A percentile compares a stretch with the other conserved stretches of the same genome.
These are phyloP conservation scores for Carpatolechia fugitivella DNA, from an alignment of 2,888 invertebrate species.

Conservation along the genomic window DNA sequence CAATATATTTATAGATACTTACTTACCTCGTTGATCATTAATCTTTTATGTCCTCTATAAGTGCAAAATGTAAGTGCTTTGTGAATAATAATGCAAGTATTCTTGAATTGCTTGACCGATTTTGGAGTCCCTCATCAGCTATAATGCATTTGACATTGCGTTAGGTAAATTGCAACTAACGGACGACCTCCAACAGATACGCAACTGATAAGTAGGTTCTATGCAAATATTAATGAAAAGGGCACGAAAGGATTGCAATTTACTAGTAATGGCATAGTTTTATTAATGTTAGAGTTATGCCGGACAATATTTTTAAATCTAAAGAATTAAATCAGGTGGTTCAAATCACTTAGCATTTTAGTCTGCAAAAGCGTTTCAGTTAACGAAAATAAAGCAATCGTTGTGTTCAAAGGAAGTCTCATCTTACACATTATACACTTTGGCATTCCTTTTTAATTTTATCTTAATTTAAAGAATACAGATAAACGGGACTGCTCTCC, in stretches of 20 bases:
- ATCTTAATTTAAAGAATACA: no score
- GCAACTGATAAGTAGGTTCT: neutral
- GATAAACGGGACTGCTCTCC: no score
- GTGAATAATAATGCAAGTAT: neutral
- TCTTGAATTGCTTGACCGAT: neutral
- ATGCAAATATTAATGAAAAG: neutral
- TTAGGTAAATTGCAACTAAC: slow-evolving; percentile 8
- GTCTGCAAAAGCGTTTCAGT: neutral
- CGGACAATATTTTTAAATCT: no score
- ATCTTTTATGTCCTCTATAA: no score
- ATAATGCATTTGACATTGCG: slow-evolving; percentile 5
- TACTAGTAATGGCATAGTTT: no score
- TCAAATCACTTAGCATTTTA: neutral
- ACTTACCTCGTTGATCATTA: no score
- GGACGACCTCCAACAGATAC: neutral
- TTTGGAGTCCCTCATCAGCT: neutral
- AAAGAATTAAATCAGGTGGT: neutral
- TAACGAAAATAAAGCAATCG: neutral
- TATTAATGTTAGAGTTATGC: no score
- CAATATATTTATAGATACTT: no score
- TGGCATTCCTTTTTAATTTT: no score
- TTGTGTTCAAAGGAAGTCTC: no score
- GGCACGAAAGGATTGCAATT: neutral
- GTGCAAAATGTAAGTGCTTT: neutral
- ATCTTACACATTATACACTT: no score